These are phyloP conservation scores for Mustelus asterias DNA, from an alignment of 2,113 vertebrate species.

Conservation along the genomic window DNA sequence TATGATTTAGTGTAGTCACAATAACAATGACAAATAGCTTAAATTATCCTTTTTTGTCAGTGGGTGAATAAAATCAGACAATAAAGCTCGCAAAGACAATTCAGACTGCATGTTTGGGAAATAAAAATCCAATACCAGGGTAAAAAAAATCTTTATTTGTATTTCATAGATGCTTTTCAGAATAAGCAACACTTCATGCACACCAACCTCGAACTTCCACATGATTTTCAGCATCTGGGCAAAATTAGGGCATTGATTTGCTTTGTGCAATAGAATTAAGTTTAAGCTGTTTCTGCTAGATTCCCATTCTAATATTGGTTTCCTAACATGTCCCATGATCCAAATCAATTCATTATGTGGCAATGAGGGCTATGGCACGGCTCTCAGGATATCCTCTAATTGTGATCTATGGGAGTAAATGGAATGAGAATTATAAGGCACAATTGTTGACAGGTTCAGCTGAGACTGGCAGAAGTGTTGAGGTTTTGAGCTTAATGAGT, in stretches of 20 bases:
- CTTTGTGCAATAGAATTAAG: background rate
- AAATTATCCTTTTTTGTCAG: background rate
- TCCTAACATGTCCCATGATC: background rate
- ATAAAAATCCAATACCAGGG: background rate
- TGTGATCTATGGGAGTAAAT: background rate
- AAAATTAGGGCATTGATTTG: background rate
- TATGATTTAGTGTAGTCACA: background rate
- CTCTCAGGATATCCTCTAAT: background rate
- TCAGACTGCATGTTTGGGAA: background rate
- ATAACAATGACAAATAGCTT: background rate
- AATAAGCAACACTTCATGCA: background rate
- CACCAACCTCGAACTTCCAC: background rate
- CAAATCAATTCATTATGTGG: background rate
- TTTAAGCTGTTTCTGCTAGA: background rate
- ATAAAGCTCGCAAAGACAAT: background rate
- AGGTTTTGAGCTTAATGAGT: background rate
- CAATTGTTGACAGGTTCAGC: background rate
- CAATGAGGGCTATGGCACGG: background rate
- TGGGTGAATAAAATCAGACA: background rate
- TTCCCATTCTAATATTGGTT: background rate
- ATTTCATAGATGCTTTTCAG: background rate
- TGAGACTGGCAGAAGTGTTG: background rate
- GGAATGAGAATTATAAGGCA: background rate
- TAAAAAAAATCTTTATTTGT: background rate
- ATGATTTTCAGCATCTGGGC: background rate